phyloP scores from a whole-genome alignment of 1,140 invertebrate genomes.

The Triops longicaudatus region DNA sequence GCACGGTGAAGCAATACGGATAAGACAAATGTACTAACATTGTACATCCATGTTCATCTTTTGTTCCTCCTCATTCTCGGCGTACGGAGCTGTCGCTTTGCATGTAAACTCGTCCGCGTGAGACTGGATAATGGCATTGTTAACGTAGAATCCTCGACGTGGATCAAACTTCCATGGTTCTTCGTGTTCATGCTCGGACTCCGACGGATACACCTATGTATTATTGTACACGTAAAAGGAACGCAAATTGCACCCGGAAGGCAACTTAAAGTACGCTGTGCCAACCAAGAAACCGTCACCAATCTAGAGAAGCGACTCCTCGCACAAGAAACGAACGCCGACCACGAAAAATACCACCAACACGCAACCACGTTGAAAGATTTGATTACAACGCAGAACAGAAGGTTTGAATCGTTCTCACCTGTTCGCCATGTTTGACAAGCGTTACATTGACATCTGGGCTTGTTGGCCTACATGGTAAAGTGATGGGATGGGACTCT shows the following conservation, averaged over 20 bases:
- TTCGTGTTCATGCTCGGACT: not conserved
- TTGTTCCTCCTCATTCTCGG: not conserved
- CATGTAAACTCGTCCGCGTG: not conserved
- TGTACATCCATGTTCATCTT: not conserved
- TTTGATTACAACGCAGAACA: not conserved
- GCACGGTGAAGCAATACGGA: too few relatives aligned
- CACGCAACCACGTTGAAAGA: too few relatives aligned
- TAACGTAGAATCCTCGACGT: not conserved
- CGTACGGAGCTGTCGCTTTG: not conserved
- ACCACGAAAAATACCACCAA: too few relatives aligned
- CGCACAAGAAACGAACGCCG: too few relatives aligned
- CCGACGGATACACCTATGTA: too few relatives aligned
- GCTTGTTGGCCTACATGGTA: slow-evolving; percentile 24
- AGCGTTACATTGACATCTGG: slow-evolving; percentile 22
- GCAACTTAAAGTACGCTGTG: too few relatives aligned
- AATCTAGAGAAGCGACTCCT: too few relatives aligned
- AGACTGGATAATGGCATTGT: not conserved
- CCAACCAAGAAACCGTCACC: too few relatives aligned
- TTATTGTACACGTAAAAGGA: too few relatives aligned
- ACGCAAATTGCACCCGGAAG: too few relatives aligned
- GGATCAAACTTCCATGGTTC: not conserved
- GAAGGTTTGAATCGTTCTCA: not conserved
- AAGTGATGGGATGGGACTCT: not conserved
- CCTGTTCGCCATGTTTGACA: not conserved
- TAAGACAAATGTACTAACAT: too few relatives aligned